phyloP scores from a whole-genome alignment of 2,888 invertebrate genomes.

The Diloba caeruleocephala region DNA sequence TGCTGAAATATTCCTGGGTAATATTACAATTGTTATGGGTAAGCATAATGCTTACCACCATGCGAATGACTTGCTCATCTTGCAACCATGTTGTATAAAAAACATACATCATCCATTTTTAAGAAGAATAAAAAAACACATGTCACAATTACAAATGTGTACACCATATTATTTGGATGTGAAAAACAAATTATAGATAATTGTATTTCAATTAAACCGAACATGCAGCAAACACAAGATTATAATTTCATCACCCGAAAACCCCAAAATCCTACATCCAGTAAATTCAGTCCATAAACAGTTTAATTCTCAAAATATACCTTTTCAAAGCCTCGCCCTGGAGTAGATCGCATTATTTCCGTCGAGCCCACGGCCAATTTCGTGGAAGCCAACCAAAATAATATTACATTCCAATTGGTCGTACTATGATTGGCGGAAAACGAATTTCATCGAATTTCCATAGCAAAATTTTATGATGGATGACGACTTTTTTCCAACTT shows the following conservation, averaged over 20 bases:
- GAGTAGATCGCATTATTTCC: conserved; percentile 29
- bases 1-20: no score
- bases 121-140: no score
- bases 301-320: conserved; percentile 15
- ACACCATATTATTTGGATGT: no score
- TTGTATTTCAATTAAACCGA: no score
- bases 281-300: background rate
- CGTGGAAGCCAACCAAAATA: conserved; percentile 42
- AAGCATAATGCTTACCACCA: no score
- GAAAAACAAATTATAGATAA: no score
- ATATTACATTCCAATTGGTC: conserved; percentile 43
- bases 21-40: no score
- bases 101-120: no score
- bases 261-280: background rate
- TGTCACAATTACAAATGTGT: no score
- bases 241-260: background rate
- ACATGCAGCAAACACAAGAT: no score
- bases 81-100: no score
- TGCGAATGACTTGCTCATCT: no score
- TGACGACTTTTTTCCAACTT: conserved; percentile 19
- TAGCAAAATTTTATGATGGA: conserved; percentile 24
- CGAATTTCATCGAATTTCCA: conserved; percentile 49
- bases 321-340: background rate
- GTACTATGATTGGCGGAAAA: conserved; percentile 38
- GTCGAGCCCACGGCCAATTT: conserved; percentile 26